Base-by-base conservation (phyloP, 2,113 vertebrate genomes). In the Scophthalmus maximus region DNA sequence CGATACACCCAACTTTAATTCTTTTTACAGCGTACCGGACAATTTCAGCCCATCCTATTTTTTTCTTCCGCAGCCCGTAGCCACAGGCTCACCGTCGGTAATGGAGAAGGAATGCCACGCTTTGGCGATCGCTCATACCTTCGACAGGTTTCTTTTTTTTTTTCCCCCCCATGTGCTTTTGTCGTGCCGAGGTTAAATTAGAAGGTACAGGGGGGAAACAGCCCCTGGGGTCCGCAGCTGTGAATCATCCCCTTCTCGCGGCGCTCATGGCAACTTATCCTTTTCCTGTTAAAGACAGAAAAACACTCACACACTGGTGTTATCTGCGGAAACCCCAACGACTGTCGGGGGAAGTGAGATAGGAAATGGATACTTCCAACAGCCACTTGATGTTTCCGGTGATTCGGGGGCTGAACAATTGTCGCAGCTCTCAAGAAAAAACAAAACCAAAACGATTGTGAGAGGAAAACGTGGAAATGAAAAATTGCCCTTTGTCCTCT, bases 341-440 rank as follows among this genome's bases (percentile, higher is more conserved):
- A 76, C 92, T 85, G 74, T 83, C 20, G 64, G 74, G 58, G 82
- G 85, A 89, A 92, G 85, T 83, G 85, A 91, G 92, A 94, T 89
- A 91, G 95, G 96, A 96, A 97, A 91, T 85, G 76, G 51, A 73
- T 94, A 83, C 85, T 92, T 91, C 90, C 92, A 95, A 97, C 90
- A 92, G 95, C 95, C 96, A 96, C 95, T 95, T 76, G 38, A 76
- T 56, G 81, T 92, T 96, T 96, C 95, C 91, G 88, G 81, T 60
- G 62, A 87, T 90, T 91, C 42, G 9, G 53, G 30, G 59, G 30
- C 42, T 22, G 68, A 89, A 68, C 80, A 57, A 74, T 88, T 68
- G 81, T 73, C 67, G 71, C 66, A 22, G 69, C 64, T 67, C 55
- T 69, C 78, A 42, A 44, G 1, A 50, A 72, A 62, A 58, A 78